Base-by-base conservation (phyloP, 1,140 invertebrate genomes). In the Drosophila fuyamai region DNA sequence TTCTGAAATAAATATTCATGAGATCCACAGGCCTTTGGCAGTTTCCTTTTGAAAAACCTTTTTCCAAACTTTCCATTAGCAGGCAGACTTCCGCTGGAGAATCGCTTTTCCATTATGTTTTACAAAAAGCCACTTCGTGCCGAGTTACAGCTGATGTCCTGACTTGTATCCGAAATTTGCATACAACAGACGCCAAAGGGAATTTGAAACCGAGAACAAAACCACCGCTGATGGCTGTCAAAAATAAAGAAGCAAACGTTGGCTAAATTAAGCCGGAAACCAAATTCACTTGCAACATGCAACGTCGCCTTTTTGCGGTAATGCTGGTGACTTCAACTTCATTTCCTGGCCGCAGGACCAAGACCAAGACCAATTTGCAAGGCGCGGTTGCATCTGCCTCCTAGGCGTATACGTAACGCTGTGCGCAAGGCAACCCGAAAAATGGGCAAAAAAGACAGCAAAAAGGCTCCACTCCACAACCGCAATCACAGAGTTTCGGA, bases 361-460 rank as follows among this genome's bases (percentile, higher is more conserved):
- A 43, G 65, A 75, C 68, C 72, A 62, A 50, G 53, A 59, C 27
- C 70, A 88, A 89, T 89, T 88, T 89, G 84, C 79, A 82, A 83
- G 43, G 29, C 38, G 51, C 51, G 36, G 67, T 50, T 14, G 59
- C 73, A 73, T 57, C 27, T 81, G 82, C 81, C 51, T 65, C 58
- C 72, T 67, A 77, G 83, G 84, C 84, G 83, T 88, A 86, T 88
- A 83, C 83, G 79, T 76, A 71, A 89, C 89, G 88, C 86, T 81
- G 80, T 65, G 46, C 12, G 35, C 55, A 27, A 61, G 48, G 44
- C 48, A 56, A 38, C 7, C 58, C 44, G 51, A 57, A 79, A 68
- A 56, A 61, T 44, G 46, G 16, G 3, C 23, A 23, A 23, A 23
- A 23, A 23, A 23, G 35, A 41, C 35, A 53, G 32, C 51, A 75